Conservation (phyloP, 2,797 vertebrate genomes). For the Syndactyla subalaris region DNA sequence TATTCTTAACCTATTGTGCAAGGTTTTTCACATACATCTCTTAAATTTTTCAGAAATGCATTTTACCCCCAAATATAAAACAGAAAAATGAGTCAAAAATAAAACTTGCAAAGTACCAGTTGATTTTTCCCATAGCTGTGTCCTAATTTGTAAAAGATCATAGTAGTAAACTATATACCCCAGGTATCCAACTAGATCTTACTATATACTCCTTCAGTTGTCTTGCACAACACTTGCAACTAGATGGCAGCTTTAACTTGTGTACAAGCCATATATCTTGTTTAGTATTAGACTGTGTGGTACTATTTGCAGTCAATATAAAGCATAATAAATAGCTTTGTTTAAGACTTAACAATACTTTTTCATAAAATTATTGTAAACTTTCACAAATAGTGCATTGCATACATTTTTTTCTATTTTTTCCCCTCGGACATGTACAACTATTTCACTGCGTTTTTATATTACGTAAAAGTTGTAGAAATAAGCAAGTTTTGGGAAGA, state of each 20-base stretch:
- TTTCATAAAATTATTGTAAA: neutral
- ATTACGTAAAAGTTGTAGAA: neutral
- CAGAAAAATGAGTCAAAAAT: neutral
- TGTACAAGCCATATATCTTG: neutral
- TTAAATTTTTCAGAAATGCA: neutral
- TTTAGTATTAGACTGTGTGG: neutral
- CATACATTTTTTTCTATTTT: neutral
- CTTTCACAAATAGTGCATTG: neutral
- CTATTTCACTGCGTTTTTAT: neutral
- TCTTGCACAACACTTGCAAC: neutral
- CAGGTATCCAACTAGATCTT: neutral
- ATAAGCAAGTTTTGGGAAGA: neutral
- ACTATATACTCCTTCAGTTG: neutral
- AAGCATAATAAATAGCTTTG: neutral
- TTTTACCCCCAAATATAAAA: neutral
- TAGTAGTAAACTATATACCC: fast-evolving
- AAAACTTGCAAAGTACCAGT: neutral
- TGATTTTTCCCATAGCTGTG: neutral
- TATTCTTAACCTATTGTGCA: neutral
- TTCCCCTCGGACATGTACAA: neutral
- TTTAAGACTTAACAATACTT: neutral
- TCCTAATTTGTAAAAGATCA: neutral
- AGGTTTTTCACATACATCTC: neutral
- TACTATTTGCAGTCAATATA: neutral
- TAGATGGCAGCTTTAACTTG: conserved; percentile 44